Base-by-base conservation (phyloP, 2,888 invertebrate species). In the Leucophenga montana region DNA sequence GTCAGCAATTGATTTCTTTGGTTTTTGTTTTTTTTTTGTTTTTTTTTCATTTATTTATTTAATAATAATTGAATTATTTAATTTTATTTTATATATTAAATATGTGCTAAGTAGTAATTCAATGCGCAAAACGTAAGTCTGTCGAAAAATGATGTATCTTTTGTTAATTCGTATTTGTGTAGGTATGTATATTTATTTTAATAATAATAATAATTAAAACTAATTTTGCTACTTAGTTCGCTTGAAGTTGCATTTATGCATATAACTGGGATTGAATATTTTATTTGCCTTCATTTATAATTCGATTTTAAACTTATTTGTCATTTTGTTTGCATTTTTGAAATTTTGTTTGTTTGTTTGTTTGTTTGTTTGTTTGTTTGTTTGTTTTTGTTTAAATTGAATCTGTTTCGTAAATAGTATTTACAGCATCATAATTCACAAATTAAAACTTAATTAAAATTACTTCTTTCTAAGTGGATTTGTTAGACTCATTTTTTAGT, bases 221-320 rank as follows among this genome's bases (percentile, higher is more conserved):
- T 56, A 56, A 56, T 50, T 50, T 56, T 56, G 3, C 56, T 56
- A 56, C 56, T 56, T 56, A 48, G 16, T n/a, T 16, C 14, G 14
- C 16, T 48, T 48, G 48, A 11, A n/a, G 9, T 56, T 56, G 56
- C 56, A 56, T 27, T 56, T 56, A 56, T 56, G 56, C 56, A 27
- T 56, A 27, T 56, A 20, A 56, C 56, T 56, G 56, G 56, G 56
- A 13, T 57, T 27, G 13, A 54, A 54, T 20, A 13, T 54, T 54
- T 54, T 31, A 1, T 14, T 18, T 54, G 11, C 8, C 6, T 20
- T 54, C 50, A 14, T 13, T 18, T 54, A 9, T 3, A 22, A 54
- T 54, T 13, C 8, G 9, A 54, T 57, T 27, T 57, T 57, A 61
- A 44, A 61, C 18, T 61, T 44, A 61, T 61, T 44, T 61, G 61